These are phyloP conservation scores for Spongia lamella DNA, from an alignment of 37 sponge, comb jelly and placozoan species.

Conservation along the genomic window DNA sequence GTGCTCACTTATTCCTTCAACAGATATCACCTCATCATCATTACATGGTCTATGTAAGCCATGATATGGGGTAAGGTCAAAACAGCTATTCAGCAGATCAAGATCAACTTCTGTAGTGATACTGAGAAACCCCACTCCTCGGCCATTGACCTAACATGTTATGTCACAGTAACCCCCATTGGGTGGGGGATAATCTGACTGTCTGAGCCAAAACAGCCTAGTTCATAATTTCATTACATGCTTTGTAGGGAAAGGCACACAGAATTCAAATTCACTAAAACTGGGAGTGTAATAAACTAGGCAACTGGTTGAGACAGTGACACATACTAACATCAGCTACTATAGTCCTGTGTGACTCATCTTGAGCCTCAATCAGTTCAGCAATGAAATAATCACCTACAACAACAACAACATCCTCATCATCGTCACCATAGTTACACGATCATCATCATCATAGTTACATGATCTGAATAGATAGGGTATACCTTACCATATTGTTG, in stretches of 20 bases:
- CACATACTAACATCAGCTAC: slow-evolving; percentile 86
- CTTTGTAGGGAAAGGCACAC: no score
- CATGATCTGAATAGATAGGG: no score
- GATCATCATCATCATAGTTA: neutral
- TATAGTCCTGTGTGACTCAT: slow-evolving; percentile 80
- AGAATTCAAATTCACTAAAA: no score
- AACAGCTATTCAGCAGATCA: slow-evolving; percentile 75
- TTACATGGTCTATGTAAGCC: slow-evolving; percentile 56
- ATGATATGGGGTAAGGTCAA: slow-evolving; percentile 91
- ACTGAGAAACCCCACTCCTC: slow-evolving; percentile 90
- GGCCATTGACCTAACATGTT: slow-evolving; percentile 79
- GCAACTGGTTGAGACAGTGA: no score
- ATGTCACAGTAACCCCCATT: no score
- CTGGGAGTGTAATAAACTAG: no score
- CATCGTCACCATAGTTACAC: neutral
- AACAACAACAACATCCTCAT: neutral
- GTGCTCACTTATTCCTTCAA: no score
- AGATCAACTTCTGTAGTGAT: slow-evolving; percentile 81
- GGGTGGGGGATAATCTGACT: no score
- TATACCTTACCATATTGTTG: slow-evolving; percentile 74
- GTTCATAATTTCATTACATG: no score
- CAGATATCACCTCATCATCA: slow-evolving; percentile 8
- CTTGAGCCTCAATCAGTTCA: slow-evolving; percentile 92
- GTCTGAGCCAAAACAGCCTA: no score
- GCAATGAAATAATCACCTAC: slow-evolving; percentile 94